Base-by-base conservation (phyloP, 2,113 vertebrate genomes). In the Gorsachius goisagi region DNA sequence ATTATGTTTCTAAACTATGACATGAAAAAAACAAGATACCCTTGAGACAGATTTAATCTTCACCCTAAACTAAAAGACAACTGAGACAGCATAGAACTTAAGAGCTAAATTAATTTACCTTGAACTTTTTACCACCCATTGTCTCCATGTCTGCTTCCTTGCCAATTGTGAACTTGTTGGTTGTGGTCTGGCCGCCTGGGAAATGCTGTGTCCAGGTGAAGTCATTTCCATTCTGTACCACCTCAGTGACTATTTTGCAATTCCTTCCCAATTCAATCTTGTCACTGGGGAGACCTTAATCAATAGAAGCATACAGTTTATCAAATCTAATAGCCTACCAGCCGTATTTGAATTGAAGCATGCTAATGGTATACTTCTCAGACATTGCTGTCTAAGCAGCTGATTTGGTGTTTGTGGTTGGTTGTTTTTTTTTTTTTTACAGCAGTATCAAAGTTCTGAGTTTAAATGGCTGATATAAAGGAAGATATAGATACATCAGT, bases 101-200 rank as follows among this genome's bases (percentile, higher is more conserved):
- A 45, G 15, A 33, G 39, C 33, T 77, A 69, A n/a, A 18, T 22
- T 77, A 26, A 41, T 97, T 98, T 94, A 99, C 99, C 99, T 99
- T 99, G 97, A 99, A 99, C 82, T 98, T 99, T 98, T 98, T 99
- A 47, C 99, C 99, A n/a, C 98, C 98, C n/a, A 99, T 97, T 80
- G 99, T 99, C 93, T 99, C 98, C 98, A 99, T 98, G 33, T 99
- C 98, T 1, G 98, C 88, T 83, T 99, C 99, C 91, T 98, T 97
- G 96, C 97, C 98, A 6, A 99, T 63, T 35, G 97, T 97, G 97
- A 99, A 99, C 30, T 88, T 98, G 97, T 99, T 99, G 97, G 95
- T 98, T 18, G 99, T 97, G 68, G 86, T 98, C 60, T 96, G 98
- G 37, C 98, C 98, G 6, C 97, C 93, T 1, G 99, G 98, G 92